Base-by-base conservation (phyloP, 2,888 invertebrate species). In the Caenorhabditis uteleia region DNA sequence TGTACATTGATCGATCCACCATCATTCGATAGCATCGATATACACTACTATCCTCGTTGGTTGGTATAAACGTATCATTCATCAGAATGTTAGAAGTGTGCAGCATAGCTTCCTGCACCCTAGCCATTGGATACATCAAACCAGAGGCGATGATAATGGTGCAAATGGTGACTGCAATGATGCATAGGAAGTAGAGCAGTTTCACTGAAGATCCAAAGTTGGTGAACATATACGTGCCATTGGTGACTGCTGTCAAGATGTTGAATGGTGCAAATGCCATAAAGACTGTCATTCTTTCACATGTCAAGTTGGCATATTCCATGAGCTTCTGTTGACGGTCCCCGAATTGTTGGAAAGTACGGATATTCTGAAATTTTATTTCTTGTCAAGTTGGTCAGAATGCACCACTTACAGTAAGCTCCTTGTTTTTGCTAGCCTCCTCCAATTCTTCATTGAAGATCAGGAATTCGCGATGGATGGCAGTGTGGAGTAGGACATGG, bases 401-500 rank as follows among this genome's bases (percentile, higher is more conserved):
- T 10, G 29, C 27, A 10, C 16, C 12, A 4, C 36, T 7, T 14
- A 54, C 53, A 38, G 23, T 26, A 33, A 56, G 29, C 18, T 48
- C 48, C 18, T 56, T 47, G 16, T 48, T 48, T 25, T 48, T 47
- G 33, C 42, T 34, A 0, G 48, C 45, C 10, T 54, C 33, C 7
- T 38, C 42, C 7, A 60, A 20, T 27, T 60, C 59, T 8, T 48
- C 33, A 44, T 60, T 60, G 44, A 60, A 54, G 21, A 53, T 29
- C n/a, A 43, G 42, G n/a, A 60, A 44, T 34, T 60, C 59, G 20
- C 59, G 14, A 1, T 44, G 31, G 2, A 54, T 40, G 2, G 43
- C 59, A n/a, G 38, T 38, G 12, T 48, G 42, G n/a, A 53, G 20
- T 2, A 53, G 25, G 2, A 38, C 26, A 25, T 60, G 59, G 26